phyloP scores from a whole-genome alignment of 2,113 vertebrate species.

The Sinosuthora webbiana region DNA sequence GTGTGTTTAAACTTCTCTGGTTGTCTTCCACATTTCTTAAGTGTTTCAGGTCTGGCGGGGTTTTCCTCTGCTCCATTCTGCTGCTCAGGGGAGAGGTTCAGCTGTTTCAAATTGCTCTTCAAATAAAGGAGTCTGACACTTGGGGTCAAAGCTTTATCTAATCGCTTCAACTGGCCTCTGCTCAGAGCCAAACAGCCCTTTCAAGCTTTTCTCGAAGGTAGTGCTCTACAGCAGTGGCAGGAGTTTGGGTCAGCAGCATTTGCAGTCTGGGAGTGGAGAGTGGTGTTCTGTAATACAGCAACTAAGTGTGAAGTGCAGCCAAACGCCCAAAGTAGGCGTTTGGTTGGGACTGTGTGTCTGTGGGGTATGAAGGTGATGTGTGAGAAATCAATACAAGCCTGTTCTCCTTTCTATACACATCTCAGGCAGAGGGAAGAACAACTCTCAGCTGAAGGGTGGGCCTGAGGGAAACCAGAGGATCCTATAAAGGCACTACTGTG shows the following conservation, averaged over 20 bases:
- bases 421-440: neutral
- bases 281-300: neutral
- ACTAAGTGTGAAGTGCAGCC: neutral
- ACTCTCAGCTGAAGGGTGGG: neutral
- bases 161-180: neutral
- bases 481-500: neutral
- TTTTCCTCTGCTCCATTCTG: neutral
- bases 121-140: neutral
- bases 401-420: neutral
- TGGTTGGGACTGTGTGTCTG: neutral
- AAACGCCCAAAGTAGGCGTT: neutral
- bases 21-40: neutral
- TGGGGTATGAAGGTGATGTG: neutral
- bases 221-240: neutral
- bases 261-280: neutral
- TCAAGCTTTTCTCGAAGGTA: neutral
- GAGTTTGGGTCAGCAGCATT: neutral
- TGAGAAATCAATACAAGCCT: slow-evolving; percentile 15
- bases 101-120: neutral
- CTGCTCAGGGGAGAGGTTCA: neutral
- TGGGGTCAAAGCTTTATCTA: neutral
- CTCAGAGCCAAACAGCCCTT: neutral
- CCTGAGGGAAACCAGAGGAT: neutral
- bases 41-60: neutral
- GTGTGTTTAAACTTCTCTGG: neutral